A percentile compares a stretch with the other conserved stretches of the same genome.
These are phyloP conservation scores for Electrona antarctica DNA, from an alignment of 2,113 vertebrate species.

Conservation along the genomic window DNA sequence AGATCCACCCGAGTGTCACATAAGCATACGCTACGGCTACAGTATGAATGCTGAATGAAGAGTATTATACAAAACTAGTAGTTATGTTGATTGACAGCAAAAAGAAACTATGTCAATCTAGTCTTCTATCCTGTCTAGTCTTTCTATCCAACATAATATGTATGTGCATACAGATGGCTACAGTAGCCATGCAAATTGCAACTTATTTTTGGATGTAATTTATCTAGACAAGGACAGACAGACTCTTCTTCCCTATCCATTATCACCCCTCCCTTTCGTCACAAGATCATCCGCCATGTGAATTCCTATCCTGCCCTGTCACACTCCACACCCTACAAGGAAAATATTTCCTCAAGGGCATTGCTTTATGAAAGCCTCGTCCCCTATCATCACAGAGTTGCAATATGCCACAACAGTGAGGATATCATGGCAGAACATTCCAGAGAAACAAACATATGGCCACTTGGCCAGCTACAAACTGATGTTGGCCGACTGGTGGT, in stretches of 20 bases:
- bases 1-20: no score
- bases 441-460: background rate
- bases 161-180: background rate
- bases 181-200: background rate
- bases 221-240: constrained; percentile 6
- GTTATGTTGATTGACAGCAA: no score
- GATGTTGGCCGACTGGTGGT: constrained; percentile 17
- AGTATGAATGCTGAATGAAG: no score
- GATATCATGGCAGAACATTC: constrained; percentile 19
- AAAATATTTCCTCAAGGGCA: constrained; percentile 49
- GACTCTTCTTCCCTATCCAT: constrained; percentile 9
- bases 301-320: constrained; percentile 28
- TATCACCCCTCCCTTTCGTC: constrained; percentile 31
- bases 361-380: constrained; percentile 13
- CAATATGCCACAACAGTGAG: constrained; percentile 3
- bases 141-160: background rate
- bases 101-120: background rate
- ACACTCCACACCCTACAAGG: constrained; percentile 26
- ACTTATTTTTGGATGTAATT: background rate
- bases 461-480: background rate
- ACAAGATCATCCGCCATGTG: constrained; percentile 40
- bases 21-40: no score
- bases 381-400: background rate
- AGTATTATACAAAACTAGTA: no score
- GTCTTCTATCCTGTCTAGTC: background rate